Evolutionary conservation across 2,797 vertebrate species (phyloP), one percentile per base, ranked within the genome.

Genomic region (Phoeniculus purpureus): DNA sequence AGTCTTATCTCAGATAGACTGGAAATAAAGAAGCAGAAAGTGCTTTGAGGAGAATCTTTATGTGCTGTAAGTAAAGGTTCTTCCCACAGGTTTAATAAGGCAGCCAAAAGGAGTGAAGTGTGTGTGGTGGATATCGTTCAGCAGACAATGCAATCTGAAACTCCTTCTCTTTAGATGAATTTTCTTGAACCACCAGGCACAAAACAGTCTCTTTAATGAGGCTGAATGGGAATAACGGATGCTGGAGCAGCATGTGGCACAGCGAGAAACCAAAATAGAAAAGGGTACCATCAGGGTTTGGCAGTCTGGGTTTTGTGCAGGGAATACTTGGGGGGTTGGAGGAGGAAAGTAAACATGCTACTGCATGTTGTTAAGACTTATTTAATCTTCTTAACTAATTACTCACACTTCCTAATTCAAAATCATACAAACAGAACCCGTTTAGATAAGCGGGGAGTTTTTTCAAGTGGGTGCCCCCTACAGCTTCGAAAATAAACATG

Each of bases 381-480:
- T 95, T 96, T 97, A 97, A 97, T 98, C 97, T 97, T 92, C 93
- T 96, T 95, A 96, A 95, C 96, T 96, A 97, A 98, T 97, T 97
- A 96, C 94, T 95, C 92, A 95, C 96, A 96, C 96, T 97, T 97
- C 96, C 96, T 96, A 97, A 98, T 97, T 97, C 97, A 96, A 95
- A 97, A 97, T 97, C 96, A 96, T 97, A 97, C 96, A 97, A 98
- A 98, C 97, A 97, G 97, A 97, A 96, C 91, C 43, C 93, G 92
- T 88, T 96, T 96, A 97, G 97, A 96, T 97, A 97, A 97, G 94
- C 92, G 64, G 79, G 90, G 92, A 96, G 94, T 95, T 97, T 97
- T 96, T 97, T 97, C 95, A 97, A 97, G 97, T 94, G 95, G 93
- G 89, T 94, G 95, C 95, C 94, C 94, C 97, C 97, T 82, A 92